Percentiles rank a stretch among this genome's conserved stretches.
Evolutionary conservation across 1,140 invertebrate genomes (phyloP).

Genomic region (Conopomorpha cramerella): DNA sequence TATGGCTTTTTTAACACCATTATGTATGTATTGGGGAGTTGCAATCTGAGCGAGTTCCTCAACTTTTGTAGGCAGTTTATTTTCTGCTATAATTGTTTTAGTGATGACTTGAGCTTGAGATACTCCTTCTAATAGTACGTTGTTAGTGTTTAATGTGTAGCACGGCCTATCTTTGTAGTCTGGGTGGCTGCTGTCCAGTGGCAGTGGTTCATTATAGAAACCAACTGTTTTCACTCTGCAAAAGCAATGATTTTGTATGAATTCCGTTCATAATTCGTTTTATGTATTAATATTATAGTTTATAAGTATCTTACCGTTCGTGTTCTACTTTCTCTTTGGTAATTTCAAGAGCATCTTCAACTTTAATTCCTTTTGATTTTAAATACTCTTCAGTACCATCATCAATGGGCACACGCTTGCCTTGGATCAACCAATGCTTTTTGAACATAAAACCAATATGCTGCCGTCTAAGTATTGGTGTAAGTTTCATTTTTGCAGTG

Average conservation of each 20-base stretch:
- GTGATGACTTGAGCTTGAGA: conserved; percentile 73
- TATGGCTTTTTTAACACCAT: conserved; percentile 65
- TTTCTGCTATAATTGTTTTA: conserved; percentile 71
- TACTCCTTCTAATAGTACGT: conserved; percentile 72
- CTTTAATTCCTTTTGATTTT: conserved; percentile 50
- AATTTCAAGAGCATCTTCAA: conserved; percentile 62
- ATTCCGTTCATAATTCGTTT: too few species aligned
- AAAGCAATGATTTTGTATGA: conserved; percentile 14
- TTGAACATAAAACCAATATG: conserved; percentile 72
- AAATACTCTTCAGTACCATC: conserved; percentile 58
- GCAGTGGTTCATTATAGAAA: conserved; percentile 23
- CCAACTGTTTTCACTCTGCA: conserved; percentile 55
- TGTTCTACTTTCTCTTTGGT: conserved; percentile 37
- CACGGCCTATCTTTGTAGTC: conserved; percentile 67
- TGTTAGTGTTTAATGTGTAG: conserved; percentile 63
- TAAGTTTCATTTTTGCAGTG: conserved; percentile 72
- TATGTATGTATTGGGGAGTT: conserved; percentile 56
- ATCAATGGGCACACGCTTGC: conserved; percentile 59
- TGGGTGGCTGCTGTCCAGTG: conserved; percentile 63
- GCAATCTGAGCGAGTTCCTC: conserved; percentile 43
- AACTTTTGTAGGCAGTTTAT: conserved; percentile 65
- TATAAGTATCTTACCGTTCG: conserved; percentile 17
- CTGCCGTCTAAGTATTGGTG: conserved; percentile 64
- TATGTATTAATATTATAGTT: conserved; percentile 2
- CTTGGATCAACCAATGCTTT: conserved; percentile 68